Evolutionary conservation across 2,113 vertebrate species (phyloP), one percentile per base, ranked within the genome.

Genomic region (Cyanoliseus patagonus): DNA sequence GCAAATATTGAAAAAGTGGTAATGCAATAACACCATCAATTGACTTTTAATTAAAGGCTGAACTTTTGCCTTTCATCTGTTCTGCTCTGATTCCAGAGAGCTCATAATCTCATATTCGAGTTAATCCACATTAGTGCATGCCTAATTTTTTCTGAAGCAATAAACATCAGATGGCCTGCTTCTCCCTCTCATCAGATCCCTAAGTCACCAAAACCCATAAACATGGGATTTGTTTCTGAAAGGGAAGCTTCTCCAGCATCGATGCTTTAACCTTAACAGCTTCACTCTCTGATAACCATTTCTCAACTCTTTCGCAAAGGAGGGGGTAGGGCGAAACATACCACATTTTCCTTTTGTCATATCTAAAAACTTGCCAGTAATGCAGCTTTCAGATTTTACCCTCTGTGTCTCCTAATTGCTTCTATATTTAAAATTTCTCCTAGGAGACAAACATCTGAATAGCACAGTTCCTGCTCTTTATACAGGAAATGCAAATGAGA

Each of bases 21-120:
- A 94, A 20, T 79, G 53, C 47, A 96, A 44, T 91, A 95, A 85
- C 80, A 95, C 83, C 69, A 79, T 86, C 66, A 92, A 96, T 91
- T 96, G 94, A 81, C 68, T 94, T 95, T 92, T 96, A 96, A 97
- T 96, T 96, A 96, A 91, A 97, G 95, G 78, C 70, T 95, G 87
- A 94, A 92, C 62, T 91, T 91, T 37, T 49, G 47, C 37, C 94
- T 96, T 96, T 95, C 93, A 94, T 95, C 83, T 95, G 39, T 79
- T 91, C 83, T 89, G 66, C 57, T 75, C 57, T 92, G 70, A 94
- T 85, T 92, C 74, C 70, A 94, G 47, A 89, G 57, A 92, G 83
- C 69, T 91, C 91, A 83, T 84, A 92, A 94, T 82, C 77, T 92
- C 17, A 66, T 68, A 63, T 0, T 67, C 42, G 55, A 90, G 33